Evolutionary conservation across 2,888 invertebrate species (phyloP).

Genomic region (Bhutanitis thaidina): DNA sequence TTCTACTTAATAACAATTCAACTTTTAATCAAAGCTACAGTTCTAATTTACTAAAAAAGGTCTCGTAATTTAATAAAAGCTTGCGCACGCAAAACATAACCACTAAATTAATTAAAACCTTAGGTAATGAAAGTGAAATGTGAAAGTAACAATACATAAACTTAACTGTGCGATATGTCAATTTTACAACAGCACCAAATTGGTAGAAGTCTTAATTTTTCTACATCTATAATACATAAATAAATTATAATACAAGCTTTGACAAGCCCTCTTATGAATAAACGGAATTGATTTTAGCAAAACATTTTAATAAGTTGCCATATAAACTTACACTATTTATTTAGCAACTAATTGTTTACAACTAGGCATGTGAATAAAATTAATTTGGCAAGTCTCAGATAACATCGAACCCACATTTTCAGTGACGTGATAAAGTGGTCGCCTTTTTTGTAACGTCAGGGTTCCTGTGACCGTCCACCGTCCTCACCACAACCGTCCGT

Average conservation of each 20-base stretch:
- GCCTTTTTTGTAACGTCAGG: slow-evolving; percentile 33
- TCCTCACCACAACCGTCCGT: slow-evolving; percentile 85
- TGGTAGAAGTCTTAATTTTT: too few relatives aligned
- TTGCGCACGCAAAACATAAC: slow-evolving; percentile 15
- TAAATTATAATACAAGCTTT: too few relatives aligned
- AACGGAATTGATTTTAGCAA: too few relatives aligned
- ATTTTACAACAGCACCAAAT: neutral
- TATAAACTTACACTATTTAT: too few relatives aligned
- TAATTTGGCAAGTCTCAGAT: too few relatives aligned
- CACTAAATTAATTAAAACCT: slow-evolving; percentile 44
- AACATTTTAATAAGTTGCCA: too few relatives aligned
- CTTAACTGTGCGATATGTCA: neutral
- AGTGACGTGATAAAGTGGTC: too few relatives aligned
- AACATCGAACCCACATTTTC: too few relatives aligned
- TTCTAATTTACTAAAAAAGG: neutral
- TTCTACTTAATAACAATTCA: neutral
- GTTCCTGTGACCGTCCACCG: slow-evolving; percentile 73
- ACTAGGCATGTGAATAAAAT: too few relatives aligned
- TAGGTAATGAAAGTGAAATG: slow-evolving; percentile 45
- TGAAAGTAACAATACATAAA: slow-evolving; percentile 17
- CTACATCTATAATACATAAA: too few relatives aligned
- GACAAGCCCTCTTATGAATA: too few relatives aligned
- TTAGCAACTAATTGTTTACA: too few relatives aligned
- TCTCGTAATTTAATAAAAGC: neutral
- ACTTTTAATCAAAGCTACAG: neutral